Evolutionary conservation across 2,113 vertebrate genomes (phyloP).

Genomic region (Salvelinus fontinalis): DNA sequence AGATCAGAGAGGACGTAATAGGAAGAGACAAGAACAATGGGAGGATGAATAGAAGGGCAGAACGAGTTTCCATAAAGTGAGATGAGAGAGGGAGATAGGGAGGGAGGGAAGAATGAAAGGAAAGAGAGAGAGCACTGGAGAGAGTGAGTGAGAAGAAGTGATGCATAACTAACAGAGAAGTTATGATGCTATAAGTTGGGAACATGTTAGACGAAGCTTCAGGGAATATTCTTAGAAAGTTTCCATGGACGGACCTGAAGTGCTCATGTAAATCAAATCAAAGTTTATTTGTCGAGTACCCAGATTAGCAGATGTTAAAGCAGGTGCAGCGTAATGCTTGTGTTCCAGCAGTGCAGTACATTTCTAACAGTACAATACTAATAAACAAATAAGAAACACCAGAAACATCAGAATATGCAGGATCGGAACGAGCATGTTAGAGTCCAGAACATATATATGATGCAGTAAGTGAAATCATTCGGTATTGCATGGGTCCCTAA

Average conservation of each 20-base stretch:
- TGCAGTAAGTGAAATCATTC: too few species aligned
- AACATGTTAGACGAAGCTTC: background rate
- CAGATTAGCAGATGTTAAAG: too few species aligned
- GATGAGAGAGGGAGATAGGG: slow-evolving; percentile 2
- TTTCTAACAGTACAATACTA: too few species aligned
- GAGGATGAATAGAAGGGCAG: slow-evolving; percentile 8
- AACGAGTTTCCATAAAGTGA: slow-evolving; percentile 10
- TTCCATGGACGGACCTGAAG: background rate
- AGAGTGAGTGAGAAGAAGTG: background rate
- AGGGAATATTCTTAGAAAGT: background rate
- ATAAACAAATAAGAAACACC: too few species aligned
- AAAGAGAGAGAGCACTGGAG: background rate
- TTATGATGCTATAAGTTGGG: background rate
- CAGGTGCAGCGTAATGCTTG: too few species aligned
- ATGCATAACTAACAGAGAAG: too few species aligned
- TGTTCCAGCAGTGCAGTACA: too few species aligned
- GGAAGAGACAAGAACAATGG: background rate
- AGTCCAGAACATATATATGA: too few species aligned
- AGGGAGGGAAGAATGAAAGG: background rate
- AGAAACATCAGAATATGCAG: too few species aligned
- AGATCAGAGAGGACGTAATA: background rate
- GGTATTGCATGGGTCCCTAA: too few species aligned
- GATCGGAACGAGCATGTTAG: too few species aligned
- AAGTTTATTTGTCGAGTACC: too few species aligned
- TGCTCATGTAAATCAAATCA: background rate